These are phyloP conservation scores for Noctua janthina DNA, from an alignment of 2,888 invertebrate species.

Conservation along the genomic window DNA sequence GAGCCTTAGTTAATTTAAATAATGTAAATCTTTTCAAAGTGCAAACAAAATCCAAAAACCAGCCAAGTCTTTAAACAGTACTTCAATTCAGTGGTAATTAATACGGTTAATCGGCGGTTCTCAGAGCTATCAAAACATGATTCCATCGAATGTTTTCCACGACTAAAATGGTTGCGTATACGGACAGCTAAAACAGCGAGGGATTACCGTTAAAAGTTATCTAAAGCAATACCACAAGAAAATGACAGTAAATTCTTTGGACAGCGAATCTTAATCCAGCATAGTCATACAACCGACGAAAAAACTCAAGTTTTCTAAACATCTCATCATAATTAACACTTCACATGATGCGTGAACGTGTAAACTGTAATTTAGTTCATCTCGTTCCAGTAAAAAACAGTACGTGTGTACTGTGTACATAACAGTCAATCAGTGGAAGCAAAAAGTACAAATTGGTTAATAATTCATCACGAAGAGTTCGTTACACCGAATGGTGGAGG, in stretches of 20 bases:
- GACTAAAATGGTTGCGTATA: neutral
- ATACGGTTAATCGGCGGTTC: neutral
- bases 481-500: conserved; percentile 57
- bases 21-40: neutral
- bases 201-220: neutral
- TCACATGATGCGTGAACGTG: conserved; percentile 60
- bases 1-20: neutral
- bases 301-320: conserved; percentile 60
- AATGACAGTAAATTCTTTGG: conserved; percentile 60
- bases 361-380: conserved; percentile 66
- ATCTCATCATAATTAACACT: conserved; percentile 54
- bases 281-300: conserved; percentile 32
- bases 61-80: neutral
- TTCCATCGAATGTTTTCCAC: neutral
- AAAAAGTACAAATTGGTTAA: conserved; percentile 66
- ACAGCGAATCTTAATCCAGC: conserved; percentile 52
- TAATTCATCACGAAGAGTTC: conserved; percentile 65
- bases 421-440: conserved; percentile 61
- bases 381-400: conserved; percentile 53
- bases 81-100: neutral
- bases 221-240: conserved; percentile 36
- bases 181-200: neutral
- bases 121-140: neutral
- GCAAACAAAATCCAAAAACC: neutral
- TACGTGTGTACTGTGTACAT: conserved; percentile 45